These are phyloP conservation scores for Fulica atra DNA, from an alignment of 2,113 vertebrate species.

Conservation along the genomic window DNA sequence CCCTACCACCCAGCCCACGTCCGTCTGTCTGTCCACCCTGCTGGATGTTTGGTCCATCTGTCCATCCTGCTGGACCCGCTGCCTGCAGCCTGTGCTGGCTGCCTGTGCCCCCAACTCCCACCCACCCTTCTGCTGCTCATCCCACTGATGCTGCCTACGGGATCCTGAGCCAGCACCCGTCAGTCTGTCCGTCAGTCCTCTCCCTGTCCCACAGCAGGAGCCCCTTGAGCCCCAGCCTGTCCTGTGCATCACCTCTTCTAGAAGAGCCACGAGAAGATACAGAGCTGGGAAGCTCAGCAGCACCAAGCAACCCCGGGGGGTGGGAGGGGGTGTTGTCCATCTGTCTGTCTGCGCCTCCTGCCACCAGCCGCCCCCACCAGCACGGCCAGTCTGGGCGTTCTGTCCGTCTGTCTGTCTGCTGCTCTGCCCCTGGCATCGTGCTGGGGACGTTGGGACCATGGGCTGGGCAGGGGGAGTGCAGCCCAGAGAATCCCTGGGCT, in stretches of 20 bases:
- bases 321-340: not conserved
- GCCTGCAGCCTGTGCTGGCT: constrained; percentile 67
- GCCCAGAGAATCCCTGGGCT: not conserved
- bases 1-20: not conserved
- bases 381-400: not conserved
- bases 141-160: not conserved
- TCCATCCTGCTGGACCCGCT: constrained; percentile 70
- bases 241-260: not conserved
- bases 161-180: not conserved
- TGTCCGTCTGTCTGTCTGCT: not conserved
- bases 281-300: not conserved
- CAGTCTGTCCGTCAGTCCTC: not conserved
- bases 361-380: not conserved
- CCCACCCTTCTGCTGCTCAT: not conserved
- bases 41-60: not conserved
- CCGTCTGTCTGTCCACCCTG: not conserved
- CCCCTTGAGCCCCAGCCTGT: not conserved
- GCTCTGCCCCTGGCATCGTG: not conserved
- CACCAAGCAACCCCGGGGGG: not conserved
- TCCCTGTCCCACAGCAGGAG: constrained; percentile 50
- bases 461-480: not conserved
- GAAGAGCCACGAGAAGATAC: not conserved
- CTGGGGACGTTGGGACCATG: not conserved
- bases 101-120: not conserved
- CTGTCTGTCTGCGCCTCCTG: not conserved